phyloP scores from a whole-genome alignment of 2,797 vertebrate genomes.

The Pseudochromis fuscus region DNA sequence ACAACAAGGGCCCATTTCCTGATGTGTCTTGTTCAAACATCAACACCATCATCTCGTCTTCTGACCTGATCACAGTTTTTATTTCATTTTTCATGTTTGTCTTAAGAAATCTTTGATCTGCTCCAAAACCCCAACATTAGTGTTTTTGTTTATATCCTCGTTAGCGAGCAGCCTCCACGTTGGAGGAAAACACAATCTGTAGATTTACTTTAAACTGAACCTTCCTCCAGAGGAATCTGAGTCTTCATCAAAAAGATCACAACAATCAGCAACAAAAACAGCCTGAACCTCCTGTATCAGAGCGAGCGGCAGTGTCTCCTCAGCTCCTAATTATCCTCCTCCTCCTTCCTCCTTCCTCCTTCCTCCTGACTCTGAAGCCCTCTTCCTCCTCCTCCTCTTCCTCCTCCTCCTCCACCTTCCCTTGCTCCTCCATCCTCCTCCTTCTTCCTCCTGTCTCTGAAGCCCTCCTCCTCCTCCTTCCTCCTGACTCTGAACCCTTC shows the following conservation, averaged over 20 bases:
- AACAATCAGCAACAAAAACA: slow-evolving; percentile 1
- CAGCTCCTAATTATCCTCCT: slow-evolving; percentile 7
- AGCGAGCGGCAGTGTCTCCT: neutral
- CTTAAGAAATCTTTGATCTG: neutral
- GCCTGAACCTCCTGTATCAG: neutral
- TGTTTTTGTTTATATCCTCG: too few species aligned
- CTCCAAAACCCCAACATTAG: too few species aligned
- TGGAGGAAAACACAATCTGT: neutral
- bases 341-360: too few species aligned
- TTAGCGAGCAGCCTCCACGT: neutral
- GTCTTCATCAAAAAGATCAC: neutral
- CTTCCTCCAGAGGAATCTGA: neutral
- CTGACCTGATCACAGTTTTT: too few species aligned
- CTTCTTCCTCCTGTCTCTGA: neutral
- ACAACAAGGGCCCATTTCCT: too few species aligned
- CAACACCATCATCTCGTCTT: too few species aligned
- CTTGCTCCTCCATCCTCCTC: too few species aligned
- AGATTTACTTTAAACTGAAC: neutral
- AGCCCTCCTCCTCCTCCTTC: slow-evolving; percentile 4
- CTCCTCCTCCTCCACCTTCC: neutral
- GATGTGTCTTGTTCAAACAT: too few species aligned
- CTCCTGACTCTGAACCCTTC: too few species aligned
- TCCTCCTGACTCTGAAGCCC: too few species aligned
- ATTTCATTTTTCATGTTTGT: too few species aligned
- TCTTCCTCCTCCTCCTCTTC: neutral